Evolutionary conservation across 2,888 invertebrate genomes (phyloP).

Genomic region (Pecten maximus): DNA sequence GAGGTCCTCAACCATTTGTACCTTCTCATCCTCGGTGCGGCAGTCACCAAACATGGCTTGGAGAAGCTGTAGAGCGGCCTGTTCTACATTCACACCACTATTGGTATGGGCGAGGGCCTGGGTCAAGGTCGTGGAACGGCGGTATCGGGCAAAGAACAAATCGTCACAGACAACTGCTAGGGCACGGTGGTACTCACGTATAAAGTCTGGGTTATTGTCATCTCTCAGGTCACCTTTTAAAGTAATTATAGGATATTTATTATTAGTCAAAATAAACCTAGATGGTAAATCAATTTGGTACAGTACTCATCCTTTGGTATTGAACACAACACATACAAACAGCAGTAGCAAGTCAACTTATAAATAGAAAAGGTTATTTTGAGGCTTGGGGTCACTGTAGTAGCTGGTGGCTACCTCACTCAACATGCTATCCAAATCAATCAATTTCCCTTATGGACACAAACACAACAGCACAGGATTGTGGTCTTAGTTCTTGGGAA

Average conservation of each 20-base stretch:
- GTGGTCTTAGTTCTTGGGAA: no score
- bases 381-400: no score
- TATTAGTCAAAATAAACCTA: background rate
- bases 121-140: conserved; percentile 62
- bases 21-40: conserved; percentile 77
- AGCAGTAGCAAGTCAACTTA: no score
- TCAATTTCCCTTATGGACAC: no score
- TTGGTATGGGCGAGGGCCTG: conserved; percentile 61
- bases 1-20: conserved; percentile 76
- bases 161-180: conserved; percentile 80
- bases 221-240: conserved; percentile 78
- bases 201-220: conserved; percentile 78
- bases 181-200: conserved; percentile 78
- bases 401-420: no score
- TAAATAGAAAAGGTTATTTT: no score
- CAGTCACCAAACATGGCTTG: conserved; percentile 76
- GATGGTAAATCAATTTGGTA: no score
- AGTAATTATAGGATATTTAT: background rate
- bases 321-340: no score
- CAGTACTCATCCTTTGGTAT: no score
- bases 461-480: no score
- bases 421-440: no score
- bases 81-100: conserved; percentile 56
- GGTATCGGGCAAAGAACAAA: conserved; percentile 80
- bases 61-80: conserved; percentile 70